Percentiles rank a stretch among this genome's conserved stretches.
Conservation (phyloP, 2,888 invertebrate species). For the Tipula confusa region DNA sequence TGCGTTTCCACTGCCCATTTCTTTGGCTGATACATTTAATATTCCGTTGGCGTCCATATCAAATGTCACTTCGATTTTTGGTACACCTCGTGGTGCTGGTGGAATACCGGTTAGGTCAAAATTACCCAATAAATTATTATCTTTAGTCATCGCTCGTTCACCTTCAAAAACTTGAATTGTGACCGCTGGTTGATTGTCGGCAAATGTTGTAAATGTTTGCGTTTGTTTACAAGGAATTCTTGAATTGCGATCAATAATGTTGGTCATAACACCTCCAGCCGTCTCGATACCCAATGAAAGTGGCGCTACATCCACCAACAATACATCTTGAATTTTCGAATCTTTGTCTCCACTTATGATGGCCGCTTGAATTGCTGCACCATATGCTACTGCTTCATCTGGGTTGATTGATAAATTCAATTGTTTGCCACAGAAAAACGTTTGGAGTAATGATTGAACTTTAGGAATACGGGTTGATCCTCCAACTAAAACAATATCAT, state of each 20-base stretch:
- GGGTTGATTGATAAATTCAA: constrained; percentile 71
- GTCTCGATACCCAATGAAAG: constrained; percentile 73
- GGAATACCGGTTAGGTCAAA: constrained; percentile 96
- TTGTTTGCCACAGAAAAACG: constrained; percentile 69
- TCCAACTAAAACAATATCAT: constrained; percentile 78
- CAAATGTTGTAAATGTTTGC: constrained; percentile 72
- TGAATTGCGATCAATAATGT: constrained; percentile 66
- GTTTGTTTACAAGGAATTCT: constrained; percentile 69
- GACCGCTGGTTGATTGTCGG: constrained; percentile 75
- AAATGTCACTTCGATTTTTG: constrained; percentile 83
- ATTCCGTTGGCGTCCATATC: constrained; percentile 92
- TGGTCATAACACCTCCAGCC: constrained; percentile 76
- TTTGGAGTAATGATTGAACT: constrained; percentile 67
- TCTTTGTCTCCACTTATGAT: constrained; percentile 67
- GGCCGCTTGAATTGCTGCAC: constrained; percentile 70
- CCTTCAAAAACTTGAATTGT: constrained; percentile 69
- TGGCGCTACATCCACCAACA: constrained; percentile 64
- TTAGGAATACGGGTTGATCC: constrained; percentile 78
- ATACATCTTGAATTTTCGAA: constrained; percentile 67
- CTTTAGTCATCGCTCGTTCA: too few species aligned
- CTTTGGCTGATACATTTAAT: constrained; percentile 78
- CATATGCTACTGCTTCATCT: constrained; percentile 76
- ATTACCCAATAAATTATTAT: too few species aligned
- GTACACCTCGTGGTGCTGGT: constrained; percentile 86
- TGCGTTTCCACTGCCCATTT: constrained; percentile 61